phyloP scores from a whole-genome alignment of 2,888 invertebrate genomes.

The Hirtodrosophila alboralis region DNA sequence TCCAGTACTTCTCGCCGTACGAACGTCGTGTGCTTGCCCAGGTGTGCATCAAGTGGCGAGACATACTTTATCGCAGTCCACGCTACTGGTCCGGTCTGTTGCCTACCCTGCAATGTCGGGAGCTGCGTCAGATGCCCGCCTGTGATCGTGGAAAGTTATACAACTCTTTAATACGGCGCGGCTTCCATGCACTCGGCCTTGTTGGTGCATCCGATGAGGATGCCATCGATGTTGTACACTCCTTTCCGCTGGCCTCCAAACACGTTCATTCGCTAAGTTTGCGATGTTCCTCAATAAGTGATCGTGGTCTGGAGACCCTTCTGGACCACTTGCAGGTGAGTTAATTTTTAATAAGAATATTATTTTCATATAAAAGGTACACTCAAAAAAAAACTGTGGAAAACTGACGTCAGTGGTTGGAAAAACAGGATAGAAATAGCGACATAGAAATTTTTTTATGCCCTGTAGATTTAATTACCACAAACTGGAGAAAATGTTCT shows the following conservation, averaged over 20 bases:
- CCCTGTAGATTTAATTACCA: too few relatives aligned
- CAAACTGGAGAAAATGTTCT: too few relatives aligned
- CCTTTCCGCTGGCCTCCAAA: conserved; percentile 92
- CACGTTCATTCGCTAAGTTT: conserved; percentile 93
- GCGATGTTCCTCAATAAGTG: conserved; percentile 95
- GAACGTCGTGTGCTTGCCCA: conserved; percentile 93
- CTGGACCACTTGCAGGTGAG: conserved; percentile 94
- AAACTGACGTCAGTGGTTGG: too few relatives aligned
- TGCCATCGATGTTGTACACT: conserved; percentile 93
- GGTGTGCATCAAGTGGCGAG: conserved; percentile 94
- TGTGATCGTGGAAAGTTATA: conserved; percentile 88
- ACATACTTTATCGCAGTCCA: conserved; percentile 93
- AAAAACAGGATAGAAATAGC: too few relatives aligned
- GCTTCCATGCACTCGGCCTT: conserved; percentile 93
- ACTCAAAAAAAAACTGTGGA: too few relatives aligned
- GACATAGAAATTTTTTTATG: too few relatives aligned
- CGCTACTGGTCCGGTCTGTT: conserved; percentile 94
- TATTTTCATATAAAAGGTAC: too few relatives aligned
- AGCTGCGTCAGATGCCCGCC: conserved; percentile 87
- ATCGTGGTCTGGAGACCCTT: conserved; percentile 94
- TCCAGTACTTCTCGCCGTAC: conserved; percentile 91
- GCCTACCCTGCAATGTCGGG: conserved; percentile 94
- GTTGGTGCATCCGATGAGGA: conserved; percentile 95
- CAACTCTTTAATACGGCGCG: conserved; percentile 92
- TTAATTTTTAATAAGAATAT: too few relatives aligned